Conservation (phyloP, 23 tunicate genomes). For the Trididemnum miniatum region DNA sequence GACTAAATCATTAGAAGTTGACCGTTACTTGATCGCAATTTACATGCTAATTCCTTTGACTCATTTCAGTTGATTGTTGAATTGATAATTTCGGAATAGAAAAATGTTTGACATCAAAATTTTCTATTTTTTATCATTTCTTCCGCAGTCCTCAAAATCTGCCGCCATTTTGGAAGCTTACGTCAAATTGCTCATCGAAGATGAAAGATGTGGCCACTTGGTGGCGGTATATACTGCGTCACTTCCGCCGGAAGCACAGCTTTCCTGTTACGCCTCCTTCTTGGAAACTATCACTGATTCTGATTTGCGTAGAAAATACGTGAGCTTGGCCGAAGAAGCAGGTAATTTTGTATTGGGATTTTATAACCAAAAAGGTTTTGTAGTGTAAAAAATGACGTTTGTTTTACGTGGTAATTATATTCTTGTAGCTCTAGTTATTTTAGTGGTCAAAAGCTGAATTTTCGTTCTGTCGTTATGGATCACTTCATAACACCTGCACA, state of each 20-base stretch:
- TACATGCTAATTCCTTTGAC: constrained; percentile 16
- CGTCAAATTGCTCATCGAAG: constrained; percentile 53
- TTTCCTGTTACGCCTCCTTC: constrained; percentile 56
- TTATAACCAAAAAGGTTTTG: too few species aligned
- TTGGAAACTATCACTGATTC: constrained; percentile 62
- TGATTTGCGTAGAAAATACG: constrained; percentile 52
- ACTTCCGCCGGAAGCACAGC: constrained; percentile 51
- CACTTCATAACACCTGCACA: too few species aligned
- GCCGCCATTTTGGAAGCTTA: constrained; percentile 59
- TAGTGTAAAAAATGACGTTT: too few species aligned
- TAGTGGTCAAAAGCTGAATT: too few species aligned
- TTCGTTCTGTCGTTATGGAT: too few species aligned
- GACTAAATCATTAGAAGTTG: not conserved
- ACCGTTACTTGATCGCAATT: not conserved
- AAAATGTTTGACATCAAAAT: too few species aligned
- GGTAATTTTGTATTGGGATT: constrained; percentile 56
- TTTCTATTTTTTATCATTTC: not conserved
- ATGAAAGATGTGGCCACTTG: constrained; percentile 53
- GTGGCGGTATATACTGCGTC: constrained; percentile 80
- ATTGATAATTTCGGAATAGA: too few species aligned
- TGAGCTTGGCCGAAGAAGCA: constrained; percentile 64
- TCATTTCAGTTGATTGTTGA: not conserved
- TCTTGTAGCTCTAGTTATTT: too few species aligned
- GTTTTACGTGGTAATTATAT: too few species aligned
- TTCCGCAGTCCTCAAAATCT: constrained; percentile 27